These are phyloP conservation scores for Tineola bisselliella DNA, from an alignment of 2,888 invertebrate species.

Conservation along the genomic window DNA sequence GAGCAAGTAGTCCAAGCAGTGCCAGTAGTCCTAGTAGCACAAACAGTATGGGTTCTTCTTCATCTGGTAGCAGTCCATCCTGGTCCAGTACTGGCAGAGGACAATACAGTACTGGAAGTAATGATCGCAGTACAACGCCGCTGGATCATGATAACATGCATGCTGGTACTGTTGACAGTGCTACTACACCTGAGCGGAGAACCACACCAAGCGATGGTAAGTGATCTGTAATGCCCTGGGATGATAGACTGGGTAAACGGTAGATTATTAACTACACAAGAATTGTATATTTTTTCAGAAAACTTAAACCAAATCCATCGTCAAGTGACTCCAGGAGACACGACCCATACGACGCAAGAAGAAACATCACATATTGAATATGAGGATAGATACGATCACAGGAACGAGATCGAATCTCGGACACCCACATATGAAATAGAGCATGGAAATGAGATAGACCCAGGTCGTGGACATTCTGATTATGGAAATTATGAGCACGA, in stretches of 20 bases:
- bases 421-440: slow-evolving; percentile 39
- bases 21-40: slow-evolving; percentile 22
- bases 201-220: slow-evolving; percentile 56
- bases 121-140: slow-evolving; percentile 30
- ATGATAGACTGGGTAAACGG: too few relatives aligned
- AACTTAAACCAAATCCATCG: slow-evolving; percentile 28
- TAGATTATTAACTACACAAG: too few relatives aligned
- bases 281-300: slow-evolving; percentile 32
- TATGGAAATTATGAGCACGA: slow-evolving; percentile 54
- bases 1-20: slow-evolving; percentile 36
- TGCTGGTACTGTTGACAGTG: slow-evolving; percentile 40
- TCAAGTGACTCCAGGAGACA: slow-evolving; percentile 34
- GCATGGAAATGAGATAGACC: slow-evolving; percentile 27
- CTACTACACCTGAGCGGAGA: slow-evolving; percentile 35
- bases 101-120: background rate
- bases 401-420: slow-evolving; percentile 42
- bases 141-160: slow-evolving; percentile 56
- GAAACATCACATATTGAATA: slow-evolving; percentile 54
- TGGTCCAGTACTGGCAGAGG: background rate
- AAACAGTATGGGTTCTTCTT: slow-evolving; percentile 40
- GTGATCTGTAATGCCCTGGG: too few relatives aligned
- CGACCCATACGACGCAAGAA: slow-evolving; percentile 58
- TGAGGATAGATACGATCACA: slow-evolving; percentile 30
- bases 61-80: slow-evolving; percentile 23
- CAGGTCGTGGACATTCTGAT: slow-evolving; percentile 41